Evolutionary conservation across 2,113 vertebrate species (phyloP), one percentile per base, ranked within the genome.

Genomic region (Trichechus manatus): DNA sequence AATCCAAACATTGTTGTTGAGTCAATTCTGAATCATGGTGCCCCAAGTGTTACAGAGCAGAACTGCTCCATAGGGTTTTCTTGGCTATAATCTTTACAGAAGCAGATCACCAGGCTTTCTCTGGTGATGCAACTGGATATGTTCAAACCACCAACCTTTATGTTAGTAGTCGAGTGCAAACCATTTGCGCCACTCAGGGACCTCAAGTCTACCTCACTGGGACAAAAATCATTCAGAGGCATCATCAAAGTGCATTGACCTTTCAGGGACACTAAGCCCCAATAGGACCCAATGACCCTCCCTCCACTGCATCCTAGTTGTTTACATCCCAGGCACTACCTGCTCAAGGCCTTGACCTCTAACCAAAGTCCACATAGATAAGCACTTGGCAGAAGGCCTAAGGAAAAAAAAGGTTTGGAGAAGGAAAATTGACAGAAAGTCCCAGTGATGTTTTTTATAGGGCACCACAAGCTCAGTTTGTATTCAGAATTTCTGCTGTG

Each of bases 401-500:
- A 47, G 42, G 25, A 47, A 47, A 78, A 75, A 47, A 6, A 78
- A 47, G 17, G 14, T 15, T 31, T 78, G 27, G 42, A 29, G 17
- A 79, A 95, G 20, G 11, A 64, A 91, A 92, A 83, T 1, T 70
- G 39, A 89, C 23, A 79, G 31, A 64, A 92, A 90, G 44, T 29
- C 39, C 80, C 36, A 81, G 50, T 50, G 5, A 81, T 79, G 20
- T 9, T 87, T 89, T 91, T 19, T 77, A 33, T 53, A 53, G 78
- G 23, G 20, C 17, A 33, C 2, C n/a, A 1, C 53, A 85, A 87
- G 42, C 44, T 86, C 29, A 25, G 42, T 85, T 78, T 79, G 6
- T 44, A 14, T 59, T 84, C 70, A 44, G 39, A 84, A 95, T 96
- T 94, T 84, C 86, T 93, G 27, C 27, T 6, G 23, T 39, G 36